Conservation (phyloP, 2,797 vertebrate species). For the Pantherophis alleghaniensis region DNA sequence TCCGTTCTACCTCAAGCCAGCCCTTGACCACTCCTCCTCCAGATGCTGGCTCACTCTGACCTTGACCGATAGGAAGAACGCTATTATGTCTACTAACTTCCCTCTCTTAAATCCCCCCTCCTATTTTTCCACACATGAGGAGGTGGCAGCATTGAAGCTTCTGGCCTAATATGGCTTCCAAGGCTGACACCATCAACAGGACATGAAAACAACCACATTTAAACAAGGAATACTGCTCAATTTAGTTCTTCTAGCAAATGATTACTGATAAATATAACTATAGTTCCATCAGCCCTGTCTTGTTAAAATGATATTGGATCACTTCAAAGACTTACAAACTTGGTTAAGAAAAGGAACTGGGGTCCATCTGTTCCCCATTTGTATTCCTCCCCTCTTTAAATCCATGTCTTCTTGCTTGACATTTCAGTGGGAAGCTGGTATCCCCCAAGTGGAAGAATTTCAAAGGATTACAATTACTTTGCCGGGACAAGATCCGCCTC, state of each 20-base stretch:
- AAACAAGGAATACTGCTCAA: background rate
- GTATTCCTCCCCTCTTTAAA: background rate
- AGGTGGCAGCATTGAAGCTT: no score
- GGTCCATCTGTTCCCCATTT: background rate
- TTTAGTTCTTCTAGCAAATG: background rate
- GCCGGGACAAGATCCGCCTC: constrained; percentile 95
- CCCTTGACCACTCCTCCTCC: no score
- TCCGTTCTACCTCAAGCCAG: no score
- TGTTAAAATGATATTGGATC: background rate
- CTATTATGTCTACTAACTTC: no score
- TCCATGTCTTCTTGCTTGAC: constrained; percentile 4
- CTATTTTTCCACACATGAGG: no score
- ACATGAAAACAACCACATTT: background rate
- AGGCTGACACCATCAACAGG: background rate
- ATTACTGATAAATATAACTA: background rate
- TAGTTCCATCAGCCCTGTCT: background rate
- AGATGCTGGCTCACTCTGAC: no score
- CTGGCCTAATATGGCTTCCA: no score
- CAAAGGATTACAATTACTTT: constrained; percentile 91
- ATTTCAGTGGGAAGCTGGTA: constrained; percentile 87
- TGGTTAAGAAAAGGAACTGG: background rate
- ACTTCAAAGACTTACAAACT: background rate
- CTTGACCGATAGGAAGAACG: no score
- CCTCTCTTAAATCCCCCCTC: no score
- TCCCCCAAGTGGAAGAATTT: constrained; percentile 99